These are phyloP conservation scores for Pterostichus niger DNA, from an alignment of 2,888 invertebrate species.

Conservation along the genomic window DNA sequence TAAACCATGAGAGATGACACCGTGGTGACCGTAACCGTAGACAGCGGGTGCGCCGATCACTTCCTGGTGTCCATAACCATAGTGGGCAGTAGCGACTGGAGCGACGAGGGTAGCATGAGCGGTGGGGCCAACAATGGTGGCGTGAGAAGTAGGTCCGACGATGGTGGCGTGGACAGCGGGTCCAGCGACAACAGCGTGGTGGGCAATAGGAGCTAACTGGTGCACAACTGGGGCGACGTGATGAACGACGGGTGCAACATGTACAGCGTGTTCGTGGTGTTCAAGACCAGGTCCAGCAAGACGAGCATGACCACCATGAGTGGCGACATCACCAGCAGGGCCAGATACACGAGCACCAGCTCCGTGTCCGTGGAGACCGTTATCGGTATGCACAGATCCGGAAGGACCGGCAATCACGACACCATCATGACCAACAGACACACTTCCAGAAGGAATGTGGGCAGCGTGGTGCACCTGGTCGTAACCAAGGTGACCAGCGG, in stretches of 20 bases:
- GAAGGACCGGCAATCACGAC: constrained; percentile 7
- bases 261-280: constrained; percentile 3
- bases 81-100: constrained; percentile 3
- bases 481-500: constrained; percentile 1
- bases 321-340: constrained; percentile 71
- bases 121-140: no score
- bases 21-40: constrained; percentile 15
- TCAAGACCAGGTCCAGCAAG: constrained; percentile 12
- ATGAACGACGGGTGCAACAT: not conserved
- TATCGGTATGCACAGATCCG: constrained; percentile 7
- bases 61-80: not conserved
- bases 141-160: constrained; percentile 8
- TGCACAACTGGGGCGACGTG: constrained; percentile 1
- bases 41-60: constrained; percentile 1
- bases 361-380: constrained; percentile 24
- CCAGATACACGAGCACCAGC: constrained; percentile 71
- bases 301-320: constrained; percentile 69
- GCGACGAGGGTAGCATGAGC: constrained; percentile 22
- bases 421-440: constrained; percentile 68
- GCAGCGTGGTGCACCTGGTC: not conserved
- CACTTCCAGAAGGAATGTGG: constrained; percentile 67
- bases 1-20: constrained; percentile 10
- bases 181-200: constrained; percentile 18
- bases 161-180: constrained; percentile 14
- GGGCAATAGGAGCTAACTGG: not conserved